Evolutionary conservation across 2,113 vertebrate species (phyloP).

Genomic region (Prionailurus bengalensis): DNA sequence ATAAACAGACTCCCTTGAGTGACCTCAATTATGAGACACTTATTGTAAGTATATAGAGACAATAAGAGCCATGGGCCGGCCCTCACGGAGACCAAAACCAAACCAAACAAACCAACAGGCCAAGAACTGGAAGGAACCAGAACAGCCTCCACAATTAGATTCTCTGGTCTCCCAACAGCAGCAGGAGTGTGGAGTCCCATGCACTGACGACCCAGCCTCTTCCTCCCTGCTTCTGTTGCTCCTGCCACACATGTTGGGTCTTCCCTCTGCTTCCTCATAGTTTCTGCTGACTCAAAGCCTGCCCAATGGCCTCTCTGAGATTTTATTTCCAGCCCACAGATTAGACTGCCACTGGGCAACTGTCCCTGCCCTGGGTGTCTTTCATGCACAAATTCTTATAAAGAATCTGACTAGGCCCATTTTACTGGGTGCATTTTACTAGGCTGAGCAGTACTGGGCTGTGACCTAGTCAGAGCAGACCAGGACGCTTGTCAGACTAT

Average conservation of each 20-base stretch:
- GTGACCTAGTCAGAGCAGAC: not conserved
- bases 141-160: not conserved
- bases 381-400: not conserved
- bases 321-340: not conserved
- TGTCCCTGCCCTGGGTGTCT: not conserved
- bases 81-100: not conserved
- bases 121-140: not conserved
- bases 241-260: not conserved
- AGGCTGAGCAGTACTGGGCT: not conserved
- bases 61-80: not conserved
- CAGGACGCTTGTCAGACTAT: not conserved
- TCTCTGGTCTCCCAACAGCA: not conserved
- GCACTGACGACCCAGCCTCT: not conserved
- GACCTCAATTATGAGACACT: not conserved
- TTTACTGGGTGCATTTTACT: not conserved
- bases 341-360: not conserved
- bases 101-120: not conserved
- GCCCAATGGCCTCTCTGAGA: not conserved
- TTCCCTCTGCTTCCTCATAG: not conserved
- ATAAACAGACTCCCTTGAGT: not conserved
- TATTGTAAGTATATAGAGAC: not conserved
- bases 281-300: not conserved
- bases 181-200: not conserved
- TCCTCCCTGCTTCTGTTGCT: not conserved
- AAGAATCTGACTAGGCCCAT: not conserved